phyloP scores from a whole-genome alignment of 2,113 vertebrate genomes.

The Noturus placidus region DNA sequence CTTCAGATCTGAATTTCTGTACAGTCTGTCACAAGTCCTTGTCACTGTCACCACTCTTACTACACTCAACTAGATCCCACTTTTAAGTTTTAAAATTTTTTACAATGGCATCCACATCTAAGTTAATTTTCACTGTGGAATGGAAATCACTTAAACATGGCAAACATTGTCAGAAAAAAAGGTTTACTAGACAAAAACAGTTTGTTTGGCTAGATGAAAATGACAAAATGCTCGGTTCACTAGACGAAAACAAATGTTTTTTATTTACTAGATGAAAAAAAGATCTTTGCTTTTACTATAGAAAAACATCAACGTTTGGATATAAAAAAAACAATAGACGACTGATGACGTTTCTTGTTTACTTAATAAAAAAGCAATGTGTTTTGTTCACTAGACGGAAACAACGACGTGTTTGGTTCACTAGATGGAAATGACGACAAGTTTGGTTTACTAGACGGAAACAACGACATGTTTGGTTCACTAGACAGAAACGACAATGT shows the following conservation, averaged over 20 bases:
- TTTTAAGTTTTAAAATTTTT: not conserved
- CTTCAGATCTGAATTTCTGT: not conserved
- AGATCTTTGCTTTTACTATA: not conserved
- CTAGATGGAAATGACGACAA: no score
- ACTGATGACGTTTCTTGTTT: not conserved
- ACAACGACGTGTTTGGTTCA: not conserved
- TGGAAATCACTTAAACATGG: not conserved
- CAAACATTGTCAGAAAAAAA: not conserved
- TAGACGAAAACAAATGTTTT: not conserved
- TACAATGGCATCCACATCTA: not conserved
- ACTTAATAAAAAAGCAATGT: not conserved
- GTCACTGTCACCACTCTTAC: not conserved
- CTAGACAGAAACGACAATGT: no score
- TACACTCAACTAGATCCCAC: no score
- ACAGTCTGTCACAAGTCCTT: no score
- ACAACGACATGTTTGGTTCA: no score
- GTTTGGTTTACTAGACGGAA: no score
- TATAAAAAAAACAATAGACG: not conserved
- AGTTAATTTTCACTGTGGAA: not conserved
- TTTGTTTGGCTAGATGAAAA: not conserved
- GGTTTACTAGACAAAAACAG: not conserved
- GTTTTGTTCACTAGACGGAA: not conserved
- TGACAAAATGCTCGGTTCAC: no score
- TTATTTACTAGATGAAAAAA: not conserved
- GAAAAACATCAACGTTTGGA: not conserved